Percentiles rank a stretch among this genome's conserved stretches.
phyloP scores from a whole-genome alignment of 2,113 vertebrate genomes.

The Eonycteris spelaea region DNA sequence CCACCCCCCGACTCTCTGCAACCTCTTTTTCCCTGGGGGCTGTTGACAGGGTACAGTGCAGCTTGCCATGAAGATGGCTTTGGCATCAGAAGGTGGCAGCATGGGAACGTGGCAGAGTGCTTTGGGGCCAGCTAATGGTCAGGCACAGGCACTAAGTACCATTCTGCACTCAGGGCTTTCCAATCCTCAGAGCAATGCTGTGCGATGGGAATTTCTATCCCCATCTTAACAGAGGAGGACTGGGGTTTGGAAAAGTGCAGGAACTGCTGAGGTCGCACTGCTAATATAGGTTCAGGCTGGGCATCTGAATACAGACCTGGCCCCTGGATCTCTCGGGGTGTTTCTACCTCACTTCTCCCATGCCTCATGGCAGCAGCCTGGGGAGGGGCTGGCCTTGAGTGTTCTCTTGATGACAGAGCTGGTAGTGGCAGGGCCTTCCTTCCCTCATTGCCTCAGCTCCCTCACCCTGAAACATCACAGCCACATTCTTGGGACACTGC shows the following conservation, averaged over 20 bases:
- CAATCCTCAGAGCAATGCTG: not conserved
- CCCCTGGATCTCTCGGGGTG: not conserved
- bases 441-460: not conserved
- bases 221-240: not conserved
- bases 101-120: not conserved
- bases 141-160: not conserved
- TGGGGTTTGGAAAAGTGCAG: not conserved
- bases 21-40: conserved; percentile 80
- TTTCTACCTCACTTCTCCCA: not conserved
- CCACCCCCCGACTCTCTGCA: conserved; percentile 78
- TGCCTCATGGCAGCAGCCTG: not conserved
- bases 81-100: conserved; percentile 68
- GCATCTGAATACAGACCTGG: not conserved
- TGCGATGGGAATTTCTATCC: not conserved
- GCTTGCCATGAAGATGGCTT: conserved; percentile 13
- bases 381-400: not conserved
- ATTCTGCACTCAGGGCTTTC: not conserved
- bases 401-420: not conserved
- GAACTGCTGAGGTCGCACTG: not conserved
- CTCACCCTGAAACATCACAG: not conserved
- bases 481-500: not conserved
- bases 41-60: conserved; percentile 77
- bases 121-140: not conserved
- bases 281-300: not conserved
- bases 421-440: not conserved